A percentile compares a stretch with the other conserved stretches of the same genome.
Conservation (phyloP, 2,113 vertebrate species). For the Trachemys scripta region DNA sequence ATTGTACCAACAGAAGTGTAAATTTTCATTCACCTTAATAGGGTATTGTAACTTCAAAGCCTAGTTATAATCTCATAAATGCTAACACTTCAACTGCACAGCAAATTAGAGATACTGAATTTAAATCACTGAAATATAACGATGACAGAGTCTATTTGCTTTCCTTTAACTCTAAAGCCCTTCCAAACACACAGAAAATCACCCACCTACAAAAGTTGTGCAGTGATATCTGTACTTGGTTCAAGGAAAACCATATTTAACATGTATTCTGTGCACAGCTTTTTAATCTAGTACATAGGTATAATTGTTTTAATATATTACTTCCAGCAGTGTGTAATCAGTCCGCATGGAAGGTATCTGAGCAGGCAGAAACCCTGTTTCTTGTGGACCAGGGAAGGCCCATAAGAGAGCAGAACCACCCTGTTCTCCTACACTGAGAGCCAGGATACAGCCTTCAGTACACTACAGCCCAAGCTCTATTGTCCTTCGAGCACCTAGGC, state of each 20-base stretch:
- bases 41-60: constrained; percentile 2
- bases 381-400: background rate
- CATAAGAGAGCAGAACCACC: background rate
- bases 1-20: constrained; percentile 1
- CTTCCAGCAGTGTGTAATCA: background rate
- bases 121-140: background rate
- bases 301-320: background rate
- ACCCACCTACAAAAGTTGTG: background rate
- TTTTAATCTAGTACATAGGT: background rate
- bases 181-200: background rate
- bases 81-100: background rate
- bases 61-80: background rate
- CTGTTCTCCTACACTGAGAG: background rate
- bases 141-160: background rate
- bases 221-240: background rate
- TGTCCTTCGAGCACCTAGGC: background rate
- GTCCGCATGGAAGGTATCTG: background rate
- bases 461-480: background rate
- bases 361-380: background rate
- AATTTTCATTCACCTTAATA: background rate
- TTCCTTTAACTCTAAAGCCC: background rate
- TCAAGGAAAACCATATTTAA: constrained; percentile 1
- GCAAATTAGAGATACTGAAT: background rate
- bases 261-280: background rate
- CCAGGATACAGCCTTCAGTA: background rate